Evolutionary conservation across 2,113 vertebrate genomes (phyloP).

Genomic region (Pygoscelis antarcticus): DNA sequence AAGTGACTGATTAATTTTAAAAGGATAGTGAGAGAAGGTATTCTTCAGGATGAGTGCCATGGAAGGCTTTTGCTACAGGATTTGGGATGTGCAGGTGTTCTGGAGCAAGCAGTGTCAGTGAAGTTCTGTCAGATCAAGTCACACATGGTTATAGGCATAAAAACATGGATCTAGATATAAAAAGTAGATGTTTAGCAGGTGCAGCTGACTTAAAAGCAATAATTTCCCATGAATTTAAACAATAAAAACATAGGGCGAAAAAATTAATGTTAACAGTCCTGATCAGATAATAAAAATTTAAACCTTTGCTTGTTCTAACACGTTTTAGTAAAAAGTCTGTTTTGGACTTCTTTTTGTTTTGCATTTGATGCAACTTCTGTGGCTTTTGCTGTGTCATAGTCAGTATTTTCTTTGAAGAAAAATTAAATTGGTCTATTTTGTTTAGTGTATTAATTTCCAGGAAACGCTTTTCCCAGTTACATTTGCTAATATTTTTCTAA

Average conservation of each 20-base stretch:
- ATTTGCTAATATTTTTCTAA: background rate
- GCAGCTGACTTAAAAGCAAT: background rate
- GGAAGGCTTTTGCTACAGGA: background rate
- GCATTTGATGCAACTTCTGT: background rate
- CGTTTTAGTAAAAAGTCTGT: background rate
- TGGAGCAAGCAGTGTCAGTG: background rate
- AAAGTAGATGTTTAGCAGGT: background rate
- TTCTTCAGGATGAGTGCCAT: background rate
- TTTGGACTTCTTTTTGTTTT: background rate
- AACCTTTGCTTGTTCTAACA: background rate
- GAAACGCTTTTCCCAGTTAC: background rate
- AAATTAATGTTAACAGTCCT: background rate
- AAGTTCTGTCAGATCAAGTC: background rate
- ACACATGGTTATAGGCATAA: background rate
- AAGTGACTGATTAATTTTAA: background rate
- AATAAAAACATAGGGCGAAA: fast-evolving
- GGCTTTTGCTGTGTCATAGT: background rate
- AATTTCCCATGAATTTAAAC: background rate
- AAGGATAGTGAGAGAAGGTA: background rate
- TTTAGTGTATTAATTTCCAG: background rate
- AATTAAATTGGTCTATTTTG: background rate
- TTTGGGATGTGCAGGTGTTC: background rate
- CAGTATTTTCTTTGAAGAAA: background rate
- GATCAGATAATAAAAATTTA: background rate
- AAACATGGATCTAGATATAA: background rate